Base-by-base conservation (phyloP, 1,140 invertebrate species). In the Mesaphorura yosii region DNA sequence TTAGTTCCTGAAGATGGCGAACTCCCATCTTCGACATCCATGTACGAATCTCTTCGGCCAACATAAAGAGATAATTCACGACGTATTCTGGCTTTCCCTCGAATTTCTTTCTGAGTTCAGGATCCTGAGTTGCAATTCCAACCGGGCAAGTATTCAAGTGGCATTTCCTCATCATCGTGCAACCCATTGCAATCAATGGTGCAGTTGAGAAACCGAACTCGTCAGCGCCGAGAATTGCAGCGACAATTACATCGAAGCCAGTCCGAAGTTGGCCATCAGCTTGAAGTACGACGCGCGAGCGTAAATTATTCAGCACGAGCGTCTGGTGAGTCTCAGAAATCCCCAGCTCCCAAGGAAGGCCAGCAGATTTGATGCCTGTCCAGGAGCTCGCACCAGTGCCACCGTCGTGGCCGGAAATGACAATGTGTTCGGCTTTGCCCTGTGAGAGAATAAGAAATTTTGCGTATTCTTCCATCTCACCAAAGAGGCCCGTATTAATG, bases 161-260 rank as follows among this genome's bases (percentile, higher is more conserved):
- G 69, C 95, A 99, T 70, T 98, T 99, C 27, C 95, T 76, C 95
- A 98, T 98, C 95, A 98, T 98, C 6, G 93, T 99, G 67, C 95
- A 99, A 10, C 95, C 81, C 70, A 98, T 80, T 0, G 87, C 90
- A 69, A 99, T 98, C 37, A 99, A 73, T 0, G 95, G 94, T 4
- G 94, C 94, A 14, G 95, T 98, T 66, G 90, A 94, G 68, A 97
- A 91, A n/a, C 94, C 95, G 72, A 97, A 93, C 72, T 98, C 94
- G 72, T 98, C 95, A 12, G 95, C 95, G 39, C 95, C 95, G 3
- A 98, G 72, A 40, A 97, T 67, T 4, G 90, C 93, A 15, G 90
- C 94, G 26, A 98, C 87, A 46, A 97, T 78, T n/a, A 98, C 87
- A 73, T 98, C 95, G 68, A 91, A 90, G 27, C 93, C 86, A 19